Evolutionary conservation across 2,113 vertebrate species (phyloP).

Genomic region (Eurystomus gularis): DNA sequence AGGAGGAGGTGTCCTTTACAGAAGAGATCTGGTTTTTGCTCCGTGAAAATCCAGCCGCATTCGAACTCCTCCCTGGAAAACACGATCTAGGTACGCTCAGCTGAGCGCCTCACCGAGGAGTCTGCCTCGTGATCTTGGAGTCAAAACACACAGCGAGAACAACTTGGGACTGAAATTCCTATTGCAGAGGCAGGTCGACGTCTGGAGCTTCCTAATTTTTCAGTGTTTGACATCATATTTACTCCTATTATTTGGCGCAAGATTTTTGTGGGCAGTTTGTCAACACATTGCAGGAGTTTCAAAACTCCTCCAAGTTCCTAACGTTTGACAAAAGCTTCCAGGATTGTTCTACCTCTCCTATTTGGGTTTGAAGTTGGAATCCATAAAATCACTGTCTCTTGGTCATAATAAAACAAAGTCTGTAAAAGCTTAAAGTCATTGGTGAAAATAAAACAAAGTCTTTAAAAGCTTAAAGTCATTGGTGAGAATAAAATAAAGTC

Average conservation of each 20-base stretch:
- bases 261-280: background rate
- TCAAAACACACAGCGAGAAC: too few relatives aligned
- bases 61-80: background rate
- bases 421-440: too few relatives aligned
- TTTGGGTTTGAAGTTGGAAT: background rate
- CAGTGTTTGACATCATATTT: too few relatives aligned
- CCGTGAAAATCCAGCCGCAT: background rate
- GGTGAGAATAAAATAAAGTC: too few relatives aligned
- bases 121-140: background rate
- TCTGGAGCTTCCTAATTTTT: background rate
- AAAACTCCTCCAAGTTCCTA: background rate
- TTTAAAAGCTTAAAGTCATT: too few relatives aligned
- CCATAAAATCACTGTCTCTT: background rate
- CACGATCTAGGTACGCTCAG: background rate
- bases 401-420: background rate
- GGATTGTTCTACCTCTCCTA: background rate
- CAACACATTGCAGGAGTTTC: background rate
- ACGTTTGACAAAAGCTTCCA: background rate
- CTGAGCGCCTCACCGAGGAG: background rate
- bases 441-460: too few relatives aligned
- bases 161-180: too few relatives aligned
- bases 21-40: background rate
- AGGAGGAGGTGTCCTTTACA: background rate
- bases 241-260: background rate
- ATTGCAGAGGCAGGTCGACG: background rate